Base-by-base conservation (phyloP, 1,140 invertebrate genomes). In the Archivesica marissinica region DNA sequence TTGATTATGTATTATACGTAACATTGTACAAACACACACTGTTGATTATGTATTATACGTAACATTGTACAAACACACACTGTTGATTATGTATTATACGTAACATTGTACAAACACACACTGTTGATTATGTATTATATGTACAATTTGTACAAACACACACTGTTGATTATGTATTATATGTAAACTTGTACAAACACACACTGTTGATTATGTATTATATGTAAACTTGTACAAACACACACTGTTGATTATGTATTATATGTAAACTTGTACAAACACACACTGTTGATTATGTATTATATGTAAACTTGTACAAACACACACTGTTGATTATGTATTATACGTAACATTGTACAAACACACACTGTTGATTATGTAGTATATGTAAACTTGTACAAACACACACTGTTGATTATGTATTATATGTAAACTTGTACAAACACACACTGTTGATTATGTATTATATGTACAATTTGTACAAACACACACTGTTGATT, bases 291-390 rank as follows among this genome's bases (percentile, higher is more conserved):
- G 17, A 44, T 44, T 17, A 9, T 44, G 7, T 44, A n/a, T 44
- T 17, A 44, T 89, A 91, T 89, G 89, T 54, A n/a, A 9, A 20
- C 17, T 54, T 4, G 23, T n/a, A 17, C 7, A 17, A 47, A 47
- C 41, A 47, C 7, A 9, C 41, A 47, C 17, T 17, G 7, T 9
- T 7, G 7, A 47, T 47, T 9, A 47, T 47, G 17, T 47, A 7
- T 17, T 47, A 17, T 9, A 17, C 7, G 41, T 47, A 47, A 9
- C 7, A 7, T 7, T 47, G 7, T 47, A 47, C 7, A 47, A 17
- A 47, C 41, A 47, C 17, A 47, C 7, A 7, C 17, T 9, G 7
- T 17, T 9, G 7, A 9, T 17, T 47, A 9, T 7, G 7, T 17
- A 47, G 17, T 7, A 47, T 17, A 47, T 47, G 41, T 9, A 47